Percentiles rank a stretch among this genome's conserved stretches.
phyloP scores from a whole-genome alignment of 1,140 invertebrate species.

The Chionoecetes opilio region DNA sequence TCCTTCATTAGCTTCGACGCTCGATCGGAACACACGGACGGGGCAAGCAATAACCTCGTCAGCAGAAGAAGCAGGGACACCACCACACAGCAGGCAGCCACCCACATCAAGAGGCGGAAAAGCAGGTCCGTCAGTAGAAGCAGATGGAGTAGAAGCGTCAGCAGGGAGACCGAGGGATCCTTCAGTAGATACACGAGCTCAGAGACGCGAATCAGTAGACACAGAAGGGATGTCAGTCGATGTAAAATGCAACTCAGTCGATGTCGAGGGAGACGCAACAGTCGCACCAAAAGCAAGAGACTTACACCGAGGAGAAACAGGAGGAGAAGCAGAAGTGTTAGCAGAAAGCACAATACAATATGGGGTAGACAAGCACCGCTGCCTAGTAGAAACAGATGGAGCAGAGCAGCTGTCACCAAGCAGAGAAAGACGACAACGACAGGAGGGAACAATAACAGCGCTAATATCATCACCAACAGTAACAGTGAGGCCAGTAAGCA shows the following conservation, averaged over 20 bases:
- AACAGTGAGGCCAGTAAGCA: background rate
- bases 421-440: background rate
- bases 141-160: background rate
- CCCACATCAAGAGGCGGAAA: background rate
- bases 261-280: background rate
- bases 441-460: background rate
- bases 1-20: conserved; percentile 40
- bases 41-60: background rate
- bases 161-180: background rate
- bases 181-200: background rate
- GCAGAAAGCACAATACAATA: background rate
- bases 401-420: background rate
- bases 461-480: background rate
- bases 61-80: background rate
- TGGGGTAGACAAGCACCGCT: background rate
- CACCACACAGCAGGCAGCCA: background rate
- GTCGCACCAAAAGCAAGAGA: background rate
- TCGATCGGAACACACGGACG: conserved; percentile 19
- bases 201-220: background rate
- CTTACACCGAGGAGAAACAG: background rate
- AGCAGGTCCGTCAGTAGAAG: background rate
- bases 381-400: background rate
- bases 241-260: background rate
- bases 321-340: background rate
- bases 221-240: background rate